Evolutionary conservation across 1,140 invertebrate genomes (phyloP), one percentile per base, ranked within the genome.

Genomic region (Paracyclopina nana): DNA sequence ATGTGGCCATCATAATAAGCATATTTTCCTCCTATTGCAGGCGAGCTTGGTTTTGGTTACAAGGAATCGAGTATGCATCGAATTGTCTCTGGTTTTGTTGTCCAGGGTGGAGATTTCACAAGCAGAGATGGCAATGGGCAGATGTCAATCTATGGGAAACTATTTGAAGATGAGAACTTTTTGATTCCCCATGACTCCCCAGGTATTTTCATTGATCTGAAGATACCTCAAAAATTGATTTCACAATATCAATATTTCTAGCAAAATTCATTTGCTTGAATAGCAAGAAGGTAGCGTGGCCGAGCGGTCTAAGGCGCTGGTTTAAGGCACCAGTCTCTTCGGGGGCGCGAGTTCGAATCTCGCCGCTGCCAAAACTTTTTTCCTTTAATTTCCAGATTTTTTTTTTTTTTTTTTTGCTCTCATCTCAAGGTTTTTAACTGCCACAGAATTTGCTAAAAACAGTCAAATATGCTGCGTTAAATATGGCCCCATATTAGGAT

Each of bases 271-370:
- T n/a, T n/a, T n/a, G n/a, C n/a, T n/a, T n/a, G n/a, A n/a, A n/a
- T n/a, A n/a, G n/a, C n/a, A n/a, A n/a, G n/a, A 54, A 20, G 82
- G 82, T 85, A 87, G 83, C 82, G 82, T 90, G 83, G 83, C 83
- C 85, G 84, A 88, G 84, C 80, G 83, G 84, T 88, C 84, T 87
- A 88, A 90, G 84, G 84, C 83, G 84, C 82, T 88, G 83, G 83
- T 88, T 90, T 90, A 83, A 25, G 53, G 44, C 25, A 88, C 84
- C 83, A 87, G 83, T 87, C 82, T 84, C 81, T 77, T 84, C 80
- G 80, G 81, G 79, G 84, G 83, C 84, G 84, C 87, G 84, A 82
- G 84, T 88, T 88, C 84, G 83, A 87, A 88, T 90, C 83, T 83
- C 84, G 86, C 83, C 83, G 82, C 83, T 86, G 82, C 81, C 83